phyloP scores from a whole-genome alignment of 2,888 invertebrate genomes.

The Rhorus exstirpatorius region DNA sequence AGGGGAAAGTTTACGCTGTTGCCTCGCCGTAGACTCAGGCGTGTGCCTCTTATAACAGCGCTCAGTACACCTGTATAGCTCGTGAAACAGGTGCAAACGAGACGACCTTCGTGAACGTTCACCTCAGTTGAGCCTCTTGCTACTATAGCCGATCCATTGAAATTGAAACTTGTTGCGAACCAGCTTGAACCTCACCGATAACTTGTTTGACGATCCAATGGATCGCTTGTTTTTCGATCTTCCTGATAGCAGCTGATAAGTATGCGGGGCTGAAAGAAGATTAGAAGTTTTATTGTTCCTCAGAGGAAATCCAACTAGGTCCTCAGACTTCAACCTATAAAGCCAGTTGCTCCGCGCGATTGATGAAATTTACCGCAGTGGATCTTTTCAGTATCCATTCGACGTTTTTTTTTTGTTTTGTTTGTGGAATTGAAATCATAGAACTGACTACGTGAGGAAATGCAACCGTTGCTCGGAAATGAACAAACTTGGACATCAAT shows the following conservation, averaged over 20 bases:
- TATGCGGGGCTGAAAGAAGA: not conserved
- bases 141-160: not conserved
- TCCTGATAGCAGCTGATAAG: not conserved
- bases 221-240: not conserved
- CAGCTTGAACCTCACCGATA: conserved; percentile 41
- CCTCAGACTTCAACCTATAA: no score
- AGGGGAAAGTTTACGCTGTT: conserved; percentile 49
- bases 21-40: not conserved
- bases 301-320: not conserved
- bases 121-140: conserved; percentile 59
- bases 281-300: not conserved
- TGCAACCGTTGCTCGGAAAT: no score
- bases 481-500: not conserved
- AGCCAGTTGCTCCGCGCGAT: no score
- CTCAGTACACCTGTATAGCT: conserved; percentile 59
- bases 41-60: conserved; percentile 8
- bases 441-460: no score
- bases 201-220: no score
- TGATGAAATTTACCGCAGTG: not conserved
- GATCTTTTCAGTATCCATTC: not conserved
- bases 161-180: conserved; percentile 33
- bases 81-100: conserved; percentile 68
- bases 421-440: no score
- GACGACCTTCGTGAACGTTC: conserved; percentile 77
- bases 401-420: no score